Evolutionary conservation across 2,888 invertebrate genomes (phyloP), one percentile per base, ranked within the genome.

Genomic region (Brenthis hecate): DNA sequence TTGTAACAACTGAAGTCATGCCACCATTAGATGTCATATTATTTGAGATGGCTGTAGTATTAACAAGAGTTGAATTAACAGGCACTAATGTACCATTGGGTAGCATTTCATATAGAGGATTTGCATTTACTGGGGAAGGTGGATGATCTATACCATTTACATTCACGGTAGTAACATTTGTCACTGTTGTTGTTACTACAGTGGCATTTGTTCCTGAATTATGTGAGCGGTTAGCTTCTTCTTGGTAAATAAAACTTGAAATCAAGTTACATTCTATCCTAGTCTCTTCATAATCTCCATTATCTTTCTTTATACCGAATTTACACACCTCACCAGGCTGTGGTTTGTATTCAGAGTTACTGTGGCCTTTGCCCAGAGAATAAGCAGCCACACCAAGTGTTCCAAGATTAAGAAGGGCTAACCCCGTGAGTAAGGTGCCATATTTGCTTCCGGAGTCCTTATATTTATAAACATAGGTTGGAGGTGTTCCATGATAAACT

Each of bases 401-500:
- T 50, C 91, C 91, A 66, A 92, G 85, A 72, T 92, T 92, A 51
- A 91, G 78, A 19, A 92, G 76, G 0, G 91, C 91, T 14, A 92
- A 75, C 51, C 91, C 91, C 58, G 91, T 83, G 56, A 92, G 73
- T 47, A 92, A 66, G 1, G 89, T 88, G 13, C 91, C 88, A 73
- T 91, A 92, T 78, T 89, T 90, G 75, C 91, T 91, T 61, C 87
- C 90, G 0, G 91, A 92, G 72, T 91, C 81, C 72, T 87, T 85
- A 76, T 89, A 88, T 67, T 90, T 78, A 71, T 92, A 89, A 8
- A 92, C 90, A 74, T 91, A 90, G 28, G 80, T 86, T 2, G 91
- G 91, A 3, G 90, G 91, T 0, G 80, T 61, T 13, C 88, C 88
- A 5, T 74, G 88, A 73, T 91, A 92, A 3, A 91, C 89, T 36